Base-by-base conservation (phyloP, 2,888 invertebrate genomes). In the Monopis laevigella region DNA sequence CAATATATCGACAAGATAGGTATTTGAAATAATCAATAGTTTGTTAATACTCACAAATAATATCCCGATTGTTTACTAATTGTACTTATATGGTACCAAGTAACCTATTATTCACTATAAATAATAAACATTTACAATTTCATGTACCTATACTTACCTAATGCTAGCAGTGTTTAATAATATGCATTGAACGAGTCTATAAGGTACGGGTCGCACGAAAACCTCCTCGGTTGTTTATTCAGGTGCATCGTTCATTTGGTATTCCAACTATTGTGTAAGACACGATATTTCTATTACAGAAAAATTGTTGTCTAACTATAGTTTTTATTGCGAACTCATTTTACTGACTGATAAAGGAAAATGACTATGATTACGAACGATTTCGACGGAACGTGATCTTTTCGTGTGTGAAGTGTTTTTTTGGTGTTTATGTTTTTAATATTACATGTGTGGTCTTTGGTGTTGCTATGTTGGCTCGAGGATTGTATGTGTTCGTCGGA, bases 381-480 rank as follows among this genome's bases (percentile, higher is more conserved):
- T 14, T 17, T 32, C 10, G 32, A 32, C 14, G 10, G 17, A 7
- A 32, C 13, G 14, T 32, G 10, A 32, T 11, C 8, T 32, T 32
- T 32, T 36, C n/a, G n/a, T 21, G 36, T 36, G n/a, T 21, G 8
- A 7, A n/a, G 32, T 36, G 36, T 36, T n/a, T 16, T 11, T 36
- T 28, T 28, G 12, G 7, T n/a, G 14, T 29, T 13, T n/a, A n/a
- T n/a, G n/a, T n/a, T n/a, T n/a, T n/a, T n/a, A n/a, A n/a, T n/a
- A n/a, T n/a, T n/a, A n/a, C n/a, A n/a, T n/a, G n/a, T n/a, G n/a
- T n/a, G n/a, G n/a, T n/a, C n/a, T n/a, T n/a, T n/a, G n/a, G n/a
- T n/a, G n/a, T 36, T n/a, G 36, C 11, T 10, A 36, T 36, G 36
- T n/a, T 36, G 11, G 19, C 21, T 36, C n/a, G 36, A 18, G 36